Percentiles rank a stretch among this genome's conserved stretches.
Conservation (phyloP, 2,113 vertebrate genomes). For the Prionailurus bengalensis region DNA sequence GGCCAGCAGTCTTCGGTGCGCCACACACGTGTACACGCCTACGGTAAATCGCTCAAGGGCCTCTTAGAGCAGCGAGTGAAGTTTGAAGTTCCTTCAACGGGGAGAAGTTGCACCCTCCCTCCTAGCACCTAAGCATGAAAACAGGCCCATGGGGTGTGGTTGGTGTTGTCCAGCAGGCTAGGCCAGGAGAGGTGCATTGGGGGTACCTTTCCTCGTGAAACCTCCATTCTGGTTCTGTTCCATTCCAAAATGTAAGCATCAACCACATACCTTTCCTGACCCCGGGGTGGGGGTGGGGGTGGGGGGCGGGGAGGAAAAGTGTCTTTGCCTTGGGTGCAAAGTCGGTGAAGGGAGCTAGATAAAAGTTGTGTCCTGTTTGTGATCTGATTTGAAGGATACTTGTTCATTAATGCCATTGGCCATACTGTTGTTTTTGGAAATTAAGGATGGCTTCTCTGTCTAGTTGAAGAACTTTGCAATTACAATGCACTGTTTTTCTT, state of each 20-base stretch:
- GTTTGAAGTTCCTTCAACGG: not conserved
- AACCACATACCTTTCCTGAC: no score
- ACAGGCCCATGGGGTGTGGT: not conserved
- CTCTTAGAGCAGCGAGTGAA: not conserved
- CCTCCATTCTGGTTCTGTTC: not conserved
- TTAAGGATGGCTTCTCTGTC: not conserved
- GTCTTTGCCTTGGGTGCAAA: not conserved
- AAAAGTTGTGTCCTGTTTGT: not conserved
- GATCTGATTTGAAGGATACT: not conserved
- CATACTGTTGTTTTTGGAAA: not conserved
- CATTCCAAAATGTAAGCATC: not conserved
- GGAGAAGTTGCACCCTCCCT: no score
- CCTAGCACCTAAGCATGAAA: not conserved
- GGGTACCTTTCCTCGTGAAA: not conserved
- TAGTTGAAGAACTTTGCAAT: not conserved
- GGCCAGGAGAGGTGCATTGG: not conserved
- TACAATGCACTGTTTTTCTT: not conserved
- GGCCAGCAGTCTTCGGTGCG: not conserved
- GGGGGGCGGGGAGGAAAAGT: no score
- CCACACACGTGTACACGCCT: no score
- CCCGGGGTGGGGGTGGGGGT: no score
- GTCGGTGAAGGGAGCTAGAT: not conserved
- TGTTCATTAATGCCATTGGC: not conserved
- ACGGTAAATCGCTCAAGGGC: not conserved
- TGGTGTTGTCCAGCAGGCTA: not conserved